Base-by-base conservation (phyloP, 1,140 invertebrate genomes). In the Hyphantria cunea region DNA sequence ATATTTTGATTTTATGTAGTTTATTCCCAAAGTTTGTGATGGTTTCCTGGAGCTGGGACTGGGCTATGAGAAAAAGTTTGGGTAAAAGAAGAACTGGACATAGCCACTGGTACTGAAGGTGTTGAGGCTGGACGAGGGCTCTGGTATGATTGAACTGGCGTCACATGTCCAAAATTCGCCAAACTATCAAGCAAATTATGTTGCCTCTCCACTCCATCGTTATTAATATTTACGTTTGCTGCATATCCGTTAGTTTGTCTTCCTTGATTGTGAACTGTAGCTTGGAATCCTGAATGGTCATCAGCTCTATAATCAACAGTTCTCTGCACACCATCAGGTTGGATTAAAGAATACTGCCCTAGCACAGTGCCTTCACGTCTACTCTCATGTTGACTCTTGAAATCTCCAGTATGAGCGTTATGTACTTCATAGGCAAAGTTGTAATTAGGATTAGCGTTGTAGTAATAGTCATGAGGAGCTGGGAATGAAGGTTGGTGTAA, bases 401-500 rank as follows among this genome's bases (percentile, higher is more conserved):
- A 71, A 60, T 92, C 91, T 44, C 92, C 90, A 7, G 90, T 89
- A 53, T 88, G 78, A 11, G 82, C 92, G 71, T 95, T 94, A 73
- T 94, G 94, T 2, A 95, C 93, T 64, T 94, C 92, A 64, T 95
- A 95, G 1, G 92, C 91, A 63, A 94, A 95, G 68, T 92, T 92
- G 85, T 95, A 95, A 53, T 78, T 82, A 0, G 79, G 77, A 44
- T 60, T 53, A 7, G 78, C 73, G 33, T 72, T 72, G 39, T 79
- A 77, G 47, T 75, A 69, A 2, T 53, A 71, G 9, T 64, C 68
- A 6, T 80, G 51, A 37, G 73, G 67, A 6, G 80, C 42, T 10
- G 84, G 76, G 1, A 80, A 33, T 0, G 76, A 78, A 8, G 71
- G 64, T 58, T 76, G 82, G 59, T 85, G 86, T 2, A 87, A 50